Evolutionary conservation across 2,888 invertebrate genomes (phyloP), one percentile per base, ranked within the genome.

Genomic region (Clanis bilineata): DNA sequence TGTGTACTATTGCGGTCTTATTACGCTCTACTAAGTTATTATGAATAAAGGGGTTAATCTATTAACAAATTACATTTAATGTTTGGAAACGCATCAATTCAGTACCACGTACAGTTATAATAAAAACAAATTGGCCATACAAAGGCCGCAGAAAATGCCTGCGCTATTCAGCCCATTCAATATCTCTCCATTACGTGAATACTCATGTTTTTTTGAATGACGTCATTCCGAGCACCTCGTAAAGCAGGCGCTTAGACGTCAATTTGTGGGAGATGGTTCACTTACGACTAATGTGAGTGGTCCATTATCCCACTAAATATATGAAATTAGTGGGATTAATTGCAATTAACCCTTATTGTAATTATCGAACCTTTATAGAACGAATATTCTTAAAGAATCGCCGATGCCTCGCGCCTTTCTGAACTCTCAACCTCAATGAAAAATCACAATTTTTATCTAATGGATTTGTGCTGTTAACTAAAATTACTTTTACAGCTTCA

Each of bases 251-350:
- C 32, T 51, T 51, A 32, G 32, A 18, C 32, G 28, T 51, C 28
- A 51, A 32, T 51, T 32, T 51, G 51, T 32, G 15, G 51, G 25
- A 45, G 18, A 51, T 51, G 32, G 28, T 4, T 51, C 28, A 15
- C 28, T 51, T 32, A 51, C 47, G 47, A 15, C 6, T 45, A 45
- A 45, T 45, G 51, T 28, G 28, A 15, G 51, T 51, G 51, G 51
- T 10, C 51, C 21, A 28, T 28, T 47, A 51, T 32, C 28, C 32
- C 32, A 32, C 47, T 47, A 47, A 47, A 51, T 51, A 51, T 32
- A 51, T 51, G 18, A 15, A 51, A 51, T 51, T 51, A 51, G 28
- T 18, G 10, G 51, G 51, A 28, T 18, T 10, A 18, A 18, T 18
- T 51, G 15, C 18, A 28, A 18, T 18, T 5, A 28, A n/a, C n/a